These are phyloP conservation scores for Dasysyrphus albostriatus DNA, from an alignment of 2,888 invertebrate species.

Conservation along the genomic window DNA sequence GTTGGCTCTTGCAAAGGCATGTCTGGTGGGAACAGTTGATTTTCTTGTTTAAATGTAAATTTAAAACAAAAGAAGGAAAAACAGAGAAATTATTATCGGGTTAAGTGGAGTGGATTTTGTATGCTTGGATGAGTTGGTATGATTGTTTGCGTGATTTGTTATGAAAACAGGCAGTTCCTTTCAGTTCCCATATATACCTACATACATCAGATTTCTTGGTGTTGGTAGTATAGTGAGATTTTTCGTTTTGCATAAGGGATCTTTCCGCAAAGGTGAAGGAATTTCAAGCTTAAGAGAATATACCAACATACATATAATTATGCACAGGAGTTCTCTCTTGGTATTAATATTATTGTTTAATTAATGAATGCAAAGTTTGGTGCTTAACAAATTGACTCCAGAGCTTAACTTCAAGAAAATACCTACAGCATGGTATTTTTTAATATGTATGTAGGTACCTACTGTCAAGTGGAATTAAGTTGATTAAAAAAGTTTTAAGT, in stretches of 20 bases:
- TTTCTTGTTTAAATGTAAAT: slow-evolving; percentile 61
- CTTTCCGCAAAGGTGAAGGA: not conserved
- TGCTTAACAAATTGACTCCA: not conserved
- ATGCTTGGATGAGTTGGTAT: slow-evolving; percentile 20
- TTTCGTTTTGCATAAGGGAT: not conserved
- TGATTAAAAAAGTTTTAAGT: slow-evolving; percentile 20
- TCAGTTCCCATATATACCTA: not conserved
- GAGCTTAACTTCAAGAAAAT: not conserved
- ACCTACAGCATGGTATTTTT: not conserved
- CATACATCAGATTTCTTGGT: not conserved
- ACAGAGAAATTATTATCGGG: slow-evolving; percentile 33
- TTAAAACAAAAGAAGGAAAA: slow-evolving; percentile 49
- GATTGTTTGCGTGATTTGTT: slow-evolving; percentile 33
- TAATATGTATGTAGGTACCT: not conserved
- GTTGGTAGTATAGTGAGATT: not conserved
- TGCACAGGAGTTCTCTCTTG: not conserved
- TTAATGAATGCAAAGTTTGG: slow-evolving; percentile 7
- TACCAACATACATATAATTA: not conserved
- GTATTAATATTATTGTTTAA: slow-evolving; percentile 19
- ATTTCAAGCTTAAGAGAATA: not conserved
- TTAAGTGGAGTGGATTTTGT: slow-evolving; percentile 38
- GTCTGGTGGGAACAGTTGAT: slow-evolving; percentile 53
- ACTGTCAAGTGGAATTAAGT: slow-evolving; percentile 20
- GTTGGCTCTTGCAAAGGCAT: not conserved
- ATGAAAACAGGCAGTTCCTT: slow-evolving; percentile 28